Evolutionary conservation across 2,888 invertebrate genomes (phyloP), one percentile per base, ranked within the genome.

Genomic region (Hartigia nigra): DNA sequence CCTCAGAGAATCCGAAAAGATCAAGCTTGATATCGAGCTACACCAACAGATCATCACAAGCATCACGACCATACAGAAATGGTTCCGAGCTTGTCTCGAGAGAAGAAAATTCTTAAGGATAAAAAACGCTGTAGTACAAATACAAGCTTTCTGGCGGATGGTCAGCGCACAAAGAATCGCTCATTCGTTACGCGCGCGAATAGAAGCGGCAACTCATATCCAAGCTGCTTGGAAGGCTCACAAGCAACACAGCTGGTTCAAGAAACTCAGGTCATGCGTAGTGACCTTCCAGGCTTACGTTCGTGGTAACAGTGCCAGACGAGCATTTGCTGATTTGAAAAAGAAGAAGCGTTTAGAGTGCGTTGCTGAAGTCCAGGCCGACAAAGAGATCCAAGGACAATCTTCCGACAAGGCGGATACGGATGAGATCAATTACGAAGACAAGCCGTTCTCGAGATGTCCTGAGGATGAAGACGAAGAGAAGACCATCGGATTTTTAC

Each of bases 41-140:
- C 98, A 99, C 91, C 96, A 97, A 90, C 97, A 97, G 91, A 98
- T 98, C 85, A 97, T 98, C 95, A 95, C 96, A 78, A 96, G 97
- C 87, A 98, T 98, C 88, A 95, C 97, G 82, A 95, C 96, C 31
- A 96, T 99, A 87, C 98, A 99, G 92, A 93, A 97, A 82, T 98
- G 98, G 98, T 97, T 97, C 92, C 94, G 97, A 70, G 95, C 96
- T 0, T 95, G 96, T 86, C 92, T 97, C 74, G 96, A 96, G 88
- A 92, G 97, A 80, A 93, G 96, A 81, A 94, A 96, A 82, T 98
- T 96, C 92, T 92, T 97, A 1, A 93, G 95, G 79, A 92, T 97
- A 81, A 94, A 95, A 82, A 93, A 94, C 77, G 96, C 97, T 23
- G 95, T 96, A 1, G 92, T 97, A 72, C 94, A 95, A 80, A 94